Percentiles rank a stretch among this genome's conserved stretches.
phyloP scores from a whole-genome alignment of 2,113 vertebrate genomes.

The Holacanthus passer region DNA sequence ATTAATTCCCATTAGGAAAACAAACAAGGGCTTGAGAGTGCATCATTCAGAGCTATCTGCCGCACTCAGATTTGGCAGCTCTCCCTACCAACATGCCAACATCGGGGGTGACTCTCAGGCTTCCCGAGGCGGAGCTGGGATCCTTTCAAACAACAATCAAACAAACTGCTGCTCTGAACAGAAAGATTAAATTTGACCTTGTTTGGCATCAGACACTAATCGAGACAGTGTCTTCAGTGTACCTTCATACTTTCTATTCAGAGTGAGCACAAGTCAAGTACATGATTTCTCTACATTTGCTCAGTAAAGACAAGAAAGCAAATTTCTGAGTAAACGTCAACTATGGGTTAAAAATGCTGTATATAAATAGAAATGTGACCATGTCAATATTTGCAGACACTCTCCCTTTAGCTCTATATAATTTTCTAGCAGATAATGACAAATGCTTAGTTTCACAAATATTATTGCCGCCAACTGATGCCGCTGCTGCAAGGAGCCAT shows the following conservation, averaged over 20 bases:
- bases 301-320: neutral
- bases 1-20: conserved; percentile 65
- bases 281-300: neutral
- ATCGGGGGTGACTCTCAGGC: conserved; percentile 24
- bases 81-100: conserved; percentile 44
- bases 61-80: conserved; percentile 49
- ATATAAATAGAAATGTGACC: neutral
- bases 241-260: neutral
- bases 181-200: neutral
- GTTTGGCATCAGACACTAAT: neutral
- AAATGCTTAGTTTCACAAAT: neutral
- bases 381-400: neutral
- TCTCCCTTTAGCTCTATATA: neutral
- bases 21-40: conserved; percentile 56
- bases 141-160: conserved; percentile 13
- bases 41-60: conserved; percentile 53
- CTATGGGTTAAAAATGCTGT: neutral
- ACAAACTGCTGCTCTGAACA: neutral
- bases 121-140: neutral
- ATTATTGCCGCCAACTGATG: neutral
- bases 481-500: neutral
- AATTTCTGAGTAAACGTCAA: neutral
- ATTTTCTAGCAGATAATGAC: no score
- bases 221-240: neutral
- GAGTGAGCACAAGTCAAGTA: neutral